phyloP scores from a whole-genome alignment of 2,797 vertebrate species.

The Arctocebus calabarensis region DNA sequence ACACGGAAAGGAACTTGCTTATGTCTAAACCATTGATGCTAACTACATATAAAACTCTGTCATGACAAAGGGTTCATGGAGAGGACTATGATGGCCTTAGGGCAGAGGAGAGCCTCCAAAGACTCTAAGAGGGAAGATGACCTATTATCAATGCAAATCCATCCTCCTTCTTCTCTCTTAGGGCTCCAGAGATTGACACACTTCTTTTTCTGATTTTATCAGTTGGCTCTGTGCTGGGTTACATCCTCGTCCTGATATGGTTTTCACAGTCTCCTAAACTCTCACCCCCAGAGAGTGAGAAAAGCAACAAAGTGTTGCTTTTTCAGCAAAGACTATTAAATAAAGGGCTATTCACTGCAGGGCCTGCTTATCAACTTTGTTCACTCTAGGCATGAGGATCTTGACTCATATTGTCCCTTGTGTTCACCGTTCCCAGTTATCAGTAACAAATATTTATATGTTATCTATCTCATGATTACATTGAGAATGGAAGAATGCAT shows the following conservation, averaged over 20 bases:
- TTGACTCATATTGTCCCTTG: background rate
- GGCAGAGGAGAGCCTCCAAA: background rate
- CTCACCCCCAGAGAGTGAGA: no score
- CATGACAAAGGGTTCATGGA: background rate
- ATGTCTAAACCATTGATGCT: background rate
- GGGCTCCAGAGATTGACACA: background rate
- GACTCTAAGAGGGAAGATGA: background rate
- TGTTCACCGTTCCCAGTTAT: background rate
- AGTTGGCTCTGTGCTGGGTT: background rate
- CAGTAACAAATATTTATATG: background rate
- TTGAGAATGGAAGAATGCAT: background rate
- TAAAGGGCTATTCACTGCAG: background rate
- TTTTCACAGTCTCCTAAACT: background rate
- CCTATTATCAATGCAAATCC: background rate
- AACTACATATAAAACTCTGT: background rate
- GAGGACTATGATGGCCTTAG: background rate
- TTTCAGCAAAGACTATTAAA: background rate
- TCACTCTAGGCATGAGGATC: background rate
- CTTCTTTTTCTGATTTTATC: background rate
- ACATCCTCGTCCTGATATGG: background rate
- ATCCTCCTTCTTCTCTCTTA: background rate
- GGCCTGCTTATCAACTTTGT: background rate
- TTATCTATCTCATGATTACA: background rate
- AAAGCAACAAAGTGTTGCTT: background rate
- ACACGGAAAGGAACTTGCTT: background rate